phyloP scores from a whole-genome alignment of 1,140 invertebrate species.

The Drosophila serrata region DNA sequence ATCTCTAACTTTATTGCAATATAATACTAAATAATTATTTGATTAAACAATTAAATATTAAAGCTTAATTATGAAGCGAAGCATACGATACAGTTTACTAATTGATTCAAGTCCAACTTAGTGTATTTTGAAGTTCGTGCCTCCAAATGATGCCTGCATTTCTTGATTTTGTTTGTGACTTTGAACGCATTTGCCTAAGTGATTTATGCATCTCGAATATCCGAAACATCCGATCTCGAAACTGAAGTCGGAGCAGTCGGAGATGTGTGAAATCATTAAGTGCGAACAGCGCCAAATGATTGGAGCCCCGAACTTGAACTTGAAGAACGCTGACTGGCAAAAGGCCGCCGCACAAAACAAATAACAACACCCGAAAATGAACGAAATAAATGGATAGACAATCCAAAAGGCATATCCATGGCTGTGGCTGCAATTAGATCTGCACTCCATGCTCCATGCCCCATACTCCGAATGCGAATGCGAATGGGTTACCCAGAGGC shows the following conservation, averaged over 20 bases:
- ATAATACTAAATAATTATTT: background rate
- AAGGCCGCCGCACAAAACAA: conserved; percentile 35
- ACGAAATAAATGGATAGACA: conserved; percentile 20
- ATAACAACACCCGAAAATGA: conserved; percentile 30
- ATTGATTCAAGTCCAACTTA: background rate
- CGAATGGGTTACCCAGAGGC: conserved; percentile 62
- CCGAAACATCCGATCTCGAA: conserved; percentile 20
- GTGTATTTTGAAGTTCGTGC: conserved; percentile 11
- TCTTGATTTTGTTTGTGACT: conserved; percentile 56
- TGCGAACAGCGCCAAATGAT: conserved; percentile 75
- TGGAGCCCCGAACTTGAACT: conserved; percentile 67
- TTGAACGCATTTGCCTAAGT: conserved; percentile 72
- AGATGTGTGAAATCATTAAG: conserved; percentile 74
- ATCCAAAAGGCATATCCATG: conserved; percentile 45
- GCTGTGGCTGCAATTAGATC: conserved; percentile 71
- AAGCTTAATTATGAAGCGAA: background rate
- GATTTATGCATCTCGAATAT: conserved; percentile 62
- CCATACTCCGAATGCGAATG: too few relatives aligned
- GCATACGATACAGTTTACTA: conserved; percentile 1
- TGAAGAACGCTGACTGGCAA: conserved; percentile 64
- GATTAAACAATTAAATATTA: background rate
- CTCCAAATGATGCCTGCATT: conserved; percentile 4
- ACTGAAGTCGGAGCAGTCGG: conserved; percentile 22
- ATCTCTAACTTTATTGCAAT: background rate
- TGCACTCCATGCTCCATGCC: conserved; percentile 49